Evolutionary conservation across 2,888 invertebrate genomes (phyloP), one percentile per base, ranked within the genome.

Genomic region (Enoplolaimus lenunculus): DNA sequence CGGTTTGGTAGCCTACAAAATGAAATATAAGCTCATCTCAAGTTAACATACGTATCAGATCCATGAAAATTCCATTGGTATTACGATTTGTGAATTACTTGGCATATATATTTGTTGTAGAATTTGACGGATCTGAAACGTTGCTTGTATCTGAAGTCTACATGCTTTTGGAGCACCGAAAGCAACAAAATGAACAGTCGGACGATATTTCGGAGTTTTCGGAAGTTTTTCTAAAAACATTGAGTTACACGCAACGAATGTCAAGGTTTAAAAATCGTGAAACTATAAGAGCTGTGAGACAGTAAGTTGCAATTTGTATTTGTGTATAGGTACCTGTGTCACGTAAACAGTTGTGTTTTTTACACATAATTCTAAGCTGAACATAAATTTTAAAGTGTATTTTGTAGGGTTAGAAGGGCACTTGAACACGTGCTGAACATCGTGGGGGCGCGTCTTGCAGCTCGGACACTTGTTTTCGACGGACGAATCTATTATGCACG

Each of bases 181-280:
- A 95, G 82, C 90, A 90, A 45, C 95, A 97, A 82, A 97, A 95
- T 82, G 97, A 98, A 82, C 92, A 90, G 34, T 93, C 93, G 1
- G 97, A 98, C 80, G 98, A 98, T 62, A 83, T 94, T 80, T 95
- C 95, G 82, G 95, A 97, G 82, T 90, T 98, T 81, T 93, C 94
- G 0, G 95, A 95, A 82, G 95, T 97, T 7, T 98, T 98, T 81
- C 90, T 93, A 87, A 98, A 98, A 82, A 98, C 95, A 0, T 85
- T 93, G 33, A 92, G 91, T 64, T 97, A 98, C 81, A 93, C 94
- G 2, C 89, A 93, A 78, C 87, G 94, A 80, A 95, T 97, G 81
- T 88, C 93, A 72, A 93, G 94, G 81, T 95, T 97, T 82, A 95
- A 94, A 83, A 98, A 97, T 79, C 90, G 95, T 79, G 97, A 98